A percentile compares a stretch with the other conserved stretches of the same genome.
phyloP scores from a whole-genome alignment of 2,888 invertebrate species.

The Drosophila ustulata region DNA sequence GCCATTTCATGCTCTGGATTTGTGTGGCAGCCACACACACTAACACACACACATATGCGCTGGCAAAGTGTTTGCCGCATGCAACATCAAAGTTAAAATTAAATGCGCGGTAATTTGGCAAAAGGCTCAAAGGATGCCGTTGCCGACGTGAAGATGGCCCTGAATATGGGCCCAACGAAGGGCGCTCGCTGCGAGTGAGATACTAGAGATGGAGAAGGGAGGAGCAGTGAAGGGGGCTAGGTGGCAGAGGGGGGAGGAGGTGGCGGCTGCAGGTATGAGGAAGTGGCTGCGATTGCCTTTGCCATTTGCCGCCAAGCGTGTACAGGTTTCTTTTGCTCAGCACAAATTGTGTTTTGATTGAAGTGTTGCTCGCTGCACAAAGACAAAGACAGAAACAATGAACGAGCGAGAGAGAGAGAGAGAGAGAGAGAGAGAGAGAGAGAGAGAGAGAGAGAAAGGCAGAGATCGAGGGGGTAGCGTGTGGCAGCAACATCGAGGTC shows the following conservation, averaged over 20 bases:
- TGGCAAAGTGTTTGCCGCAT: conserved; percentile 80
- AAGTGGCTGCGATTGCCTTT: conserved; percentile 58
- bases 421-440: background rate
- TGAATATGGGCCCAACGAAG: conserved; percentile 40
- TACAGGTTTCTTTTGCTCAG: conserved; percentile 59
- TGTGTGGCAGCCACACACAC: conserved; percentile 26
- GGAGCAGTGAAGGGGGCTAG: background rate
- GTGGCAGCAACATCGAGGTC: conserved; percentile 7
- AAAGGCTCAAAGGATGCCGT: conserved; percentile 83
- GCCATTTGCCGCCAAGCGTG: conserved; percentile 68
- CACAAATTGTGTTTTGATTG: conserved; percentile 79
- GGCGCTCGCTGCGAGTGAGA: background rate
- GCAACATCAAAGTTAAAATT: conserved; percentile 84
- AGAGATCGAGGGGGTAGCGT: conserved; percentile 10
- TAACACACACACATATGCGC: conserved; percentile 30
- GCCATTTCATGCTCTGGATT: conserved; percentile 62
- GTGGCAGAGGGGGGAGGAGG: background rate
- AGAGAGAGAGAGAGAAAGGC: background rate
- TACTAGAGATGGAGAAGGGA: conserved; percentile 1
- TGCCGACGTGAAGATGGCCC: conserved; percentile 64
- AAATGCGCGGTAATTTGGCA: conserved; percentile 84
- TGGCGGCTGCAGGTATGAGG: no score
- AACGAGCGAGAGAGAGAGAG: background rate
- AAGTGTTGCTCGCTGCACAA: conserved; percentile 52
- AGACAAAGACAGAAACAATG: background rate